Percentiles rank a stretch among this genome's conserved stretches.
phyloP scores from a whole-genome alignment of 2,888 invertebrate species.

The Rosalia funebris region DNA sequence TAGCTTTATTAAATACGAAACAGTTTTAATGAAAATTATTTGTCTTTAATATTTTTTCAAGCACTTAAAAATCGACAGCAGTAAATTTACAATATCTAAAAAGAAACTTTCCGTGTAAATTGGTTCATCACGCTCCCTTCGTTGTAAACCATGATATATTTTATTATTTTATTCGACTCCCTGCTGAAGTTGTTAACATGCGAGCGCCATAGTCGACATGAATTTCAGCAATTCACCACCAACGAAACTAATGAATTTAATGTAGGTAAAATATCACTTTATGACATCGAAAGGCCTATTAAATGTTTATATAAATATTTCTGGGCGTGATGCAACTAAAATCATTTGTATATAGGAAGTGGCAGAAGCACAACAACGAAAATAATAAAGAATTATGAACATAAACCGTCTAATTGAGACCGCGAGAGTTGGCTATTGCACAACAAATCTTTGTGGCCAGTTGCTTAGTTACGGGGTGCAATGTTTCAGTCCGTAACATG shows the following conservation, averaged over 20 bases:
- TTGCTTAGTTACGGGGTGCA: constrained; percentile 61
- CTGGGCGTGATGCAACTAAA: no score
- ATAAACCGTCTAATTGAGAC: constrained; percentile 51
- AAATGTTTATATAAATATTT: no score
- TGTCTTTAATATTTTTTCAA: no score
- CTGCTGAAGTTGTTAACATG: constrained; percentile 41
- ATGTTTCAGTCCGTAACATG: constrained; percentile 60
- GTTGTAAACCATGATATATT: constrained; percentile 31
- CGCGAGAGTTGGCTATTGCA: constrained; percentile 46
- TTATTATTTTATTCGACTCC: constrained; percentile 39
- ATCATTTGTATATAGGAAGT: no score
- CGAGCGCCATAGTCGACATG: constrained; percentile 37
- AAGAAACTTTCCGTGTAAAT: constrained; percentile 32
- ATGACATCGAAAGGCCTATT: no score
- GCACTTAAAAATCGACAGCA: no score
- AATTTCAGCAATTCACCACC: constrained; percentile 31
- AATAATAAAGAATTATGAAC: constrained; percentile 33
- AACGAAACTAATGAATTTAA: constrained; percentile 31
- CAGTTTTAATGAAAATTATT: no score
- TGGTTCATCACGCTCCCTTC: constrained; percentile 30
- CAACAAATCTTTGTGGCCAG: constrained; percentile 49
- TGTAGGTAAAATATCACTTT: no score
- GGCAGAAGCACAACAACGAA: no score
- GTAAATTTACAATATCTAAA: no score
- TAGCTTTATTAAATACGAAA: no score